Base-by-base conservation (phyloP, 2,113 vertebrate species). In the Bufo bufo region DNA sequence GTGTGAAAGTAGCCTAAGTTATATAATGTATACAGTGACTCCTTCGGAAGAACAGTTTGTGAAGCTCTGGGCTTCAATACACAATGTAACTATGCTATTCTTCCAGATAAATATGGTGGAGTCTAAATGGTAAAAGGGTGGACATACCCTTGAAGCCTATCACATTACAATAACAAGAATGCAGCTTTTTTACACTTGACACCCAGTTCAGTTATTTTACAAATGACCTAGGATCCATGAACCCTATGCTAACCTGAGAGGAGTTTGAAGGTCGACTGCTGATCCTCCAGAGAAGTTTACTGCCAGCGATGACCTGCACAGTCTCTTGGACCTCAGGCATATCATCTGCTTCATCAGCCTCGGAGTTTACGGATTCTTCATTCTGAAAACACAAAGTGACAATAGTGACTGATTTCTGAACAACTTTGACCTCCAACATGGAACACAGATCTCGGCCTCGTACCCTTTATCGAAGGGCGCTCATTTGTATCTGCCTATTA, bases 281-380 rank as follows among this genome's bases (percentile, higher is more conserved):
- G 94, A 99, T 96, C 92, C 98, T 97, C 98, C 98, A 99, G 85
- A 99, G 96, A 33, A 99, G 93, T 89, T 96, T 97, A 91, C 98
- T 99, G 89, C 98, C 98, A 52, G 97, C 97, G 89, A 99, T 91
- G 47, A 98, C 97, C 65, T 95, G 96, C 77, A 99, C 97, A 0
- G 98, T 98, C 90, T 99, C 98, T 88, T 97, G 98, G 54, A 96
- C 89, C 72, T 96, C 97, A 0, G 98, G 98, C 96, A 98, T 96
- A 79, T 97, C 95, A 23, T 99, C 98, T 0, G 94, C 96, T 47
- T 95, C 95, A 10, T 97, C 96, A 0, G 96, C 95, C 59, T 96
- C 96, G 0, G 95, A 90, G 82, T 93, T 93, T 71, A 91, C 91
- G 0, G 90, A 61, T 77, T 96, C 94, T 11, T 96, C 95, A 92